Percentiles rank a stretch among this genome's conserved stretches.
Evolutionary conservation across 1,140 invertebrate genomes (phyloP).

Genomic region (Anoplophora glabripennis): DNA sequence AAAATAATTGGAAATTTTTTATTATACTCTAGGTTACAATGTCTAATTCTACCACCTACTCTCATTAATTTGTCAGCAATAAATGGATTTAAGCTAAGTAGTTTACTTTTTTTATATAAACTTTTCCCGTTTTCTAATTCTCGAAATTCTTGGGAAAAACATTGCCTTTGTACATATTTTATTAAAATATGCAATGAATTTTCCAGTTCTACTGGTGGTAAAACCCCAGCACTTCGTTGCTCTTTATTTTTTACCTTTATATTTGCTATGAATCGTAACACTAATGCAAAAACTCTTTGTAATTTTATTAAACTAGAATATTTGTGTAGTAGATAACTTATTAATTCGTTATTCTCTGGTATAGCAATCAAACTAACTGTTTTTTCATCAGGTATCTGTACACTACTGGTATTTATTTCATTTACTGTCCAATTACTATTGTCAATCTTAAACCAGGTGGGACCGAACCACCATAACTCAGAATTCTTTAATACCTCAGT

Average conservation of each 20-base stretch:
- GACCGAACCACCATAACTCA: slow-evolving; percentile 46
- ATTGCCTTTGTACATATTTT: slow-evolving; percentile 8
- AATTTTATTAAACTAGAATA: slow-evolving; percentile 21
- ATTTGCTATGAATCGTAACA: slow-evolving; percentile 9
- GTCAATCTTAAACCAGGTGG: slow-evolving; percentile 23
- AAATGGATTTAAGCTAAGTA: too few species aligned
- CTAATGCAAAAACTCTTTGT: slow-evolving; percentile 15
- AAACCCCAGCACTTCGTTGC: slow-evolving; percentile 1
- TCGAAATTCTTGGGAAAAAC: slow-evolving; percentile 18
- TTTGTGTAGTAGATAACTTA: neutral
- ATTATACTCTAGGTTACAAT: too few species aligned
- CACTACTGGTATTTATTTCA: neutral
- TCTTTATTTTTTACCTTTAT: neutral
- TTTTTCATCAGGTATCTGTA: slow-evolving; percentile 11
- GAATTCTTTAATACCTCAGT: slow-evolving; percentile 29
- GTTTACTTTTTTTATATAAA: slow-evolving; percentile 7
- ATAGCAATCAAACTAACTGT: neutral
- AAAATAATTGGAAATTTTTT: too few species aligned
- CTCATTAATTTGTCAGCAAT: too few species aligned
- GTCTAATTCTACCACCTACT: too few species aligned
- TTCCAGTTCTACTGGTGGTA: slow-evolving; percentile 10
- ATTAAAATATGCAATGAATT: slow-evolving; percentile 4
- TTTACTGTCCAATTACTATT: slow-evolving; percentile 3
- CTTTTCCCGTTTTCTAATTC: slow-evolving; percentile 8
- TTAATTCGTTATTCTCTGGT: neutral